Base-by-base conservation (phyloP, 2,797 vertebrate species). In the Dallia pectoralis region DNA sequence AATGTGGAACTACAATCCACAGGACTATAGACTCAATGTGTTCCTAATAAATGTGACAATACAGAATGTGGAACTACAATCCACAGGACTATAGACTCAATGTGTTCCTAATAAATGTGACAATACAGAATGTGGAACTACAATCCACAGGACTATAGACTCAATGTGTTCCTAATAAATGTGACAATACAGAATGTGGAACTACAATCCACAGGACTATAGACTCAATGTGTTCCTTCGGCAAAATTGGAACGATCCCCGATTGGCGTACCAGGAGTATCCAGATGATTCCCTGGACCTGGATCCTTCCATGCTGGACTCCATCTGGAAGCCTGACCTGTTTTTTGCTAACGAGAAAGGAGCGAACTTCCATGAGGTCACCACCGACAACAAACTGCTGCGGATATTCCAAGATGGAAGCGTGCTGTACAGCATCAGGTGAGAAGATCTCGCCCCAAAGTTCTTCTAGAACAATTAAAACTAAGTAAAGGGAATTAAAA, bases 261-360 rank as follows among this genome's bases (percentile, higher is more conserved):
- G 96, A 7, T 87, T 98, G 88, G 93, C 96, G 0, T 97, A 97
- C 83, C 91, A 80, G 0, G 96, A 98, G 86, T 98, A 97, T 86
- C 96, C 97, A 0, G 97, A 97, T 0, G 93, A 95, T 85, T 98
- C 96, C 4, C 91, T 98, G 0, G 97, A 98, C 87, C 91, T 98
- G 0, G 95, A 98, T 78, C 96, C 97, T 14, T 97, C 97, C 81
- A 98, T 98, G 96, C 86, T 98, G 3, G 95, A 97, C 88, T 97
- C 96, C 69, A 98, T 98, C 90, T 98, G 96, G 96, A 98, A 97
- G 88, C 97, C 96, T 6, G 96, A 98, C 76, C 83, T 98, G 77
- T 98, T 98, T 92, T 98, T 98, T 0, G 96, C 96, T 81, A 98
- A 98, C 0, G 96, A 98, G 86, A 98, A 98, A 87, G 96, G 96